A percentile compares a stretch with the other conserved stretches of the same genome.
phyloP scores from a whole-genome alignment of 2,888 invertebrate genomes.

The Tachystola acroxantha region DNA sequence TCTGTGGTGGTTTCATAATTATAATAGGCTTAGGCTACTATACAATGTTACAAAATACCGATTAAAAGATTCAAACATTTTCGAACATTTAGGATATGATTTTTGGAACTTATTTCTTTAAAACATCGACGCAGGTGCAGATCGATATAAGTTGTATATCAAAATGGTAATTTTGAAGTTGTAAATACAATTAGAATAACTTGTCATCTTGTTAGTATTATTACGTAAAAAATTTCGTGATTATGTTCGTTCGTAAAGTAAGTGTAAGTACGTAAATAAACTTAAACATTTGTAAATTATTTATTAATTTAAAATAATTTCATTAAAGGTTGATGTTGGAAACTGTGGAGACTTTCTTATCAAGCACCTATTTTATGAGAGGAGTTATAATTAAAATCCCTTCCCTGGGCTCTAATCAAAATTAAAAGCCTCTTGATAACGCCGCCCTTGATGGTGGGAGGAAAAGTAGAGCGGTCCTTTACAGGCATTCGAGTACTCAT shows the following conservation, averaged over 20 bases:
- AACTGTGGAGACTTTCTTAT: constrained; percentile 21
- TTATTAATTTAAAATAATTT: constrained; percentile 44
- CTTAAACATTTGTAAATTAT: constrained; percentile 33
- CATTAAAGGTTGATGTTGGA: constrained; percentile 60
- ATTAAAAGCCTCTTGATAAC: constrained; percentile 4
- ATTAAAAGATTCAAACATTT: too few species aligned
- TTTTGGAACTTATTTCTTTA: too few species aligned
- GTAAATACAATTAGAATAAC: too few species aligned
- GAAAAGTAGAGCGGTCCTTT: background rate
- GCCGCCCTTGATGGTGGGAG: background rate
- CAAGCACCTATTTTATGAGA: constrained; percentile 11
- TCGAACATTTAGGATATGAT: too few species aligned
- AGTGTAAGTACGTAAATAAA: background rate
- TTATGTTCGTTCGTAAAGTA: constrained; percentile 1
- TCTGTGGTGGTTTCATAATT: too few species aligned
- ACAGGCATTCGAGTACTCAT: background rate
- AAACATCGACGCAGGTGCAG: too few species aligned
- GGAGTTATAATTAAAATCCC: constrained; percentile 9
- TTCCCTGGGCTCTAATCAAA: constrained; percentile 3
- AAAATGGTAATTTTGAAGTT: too few species aligned
- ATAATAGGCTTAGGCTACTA: too few species aligned
- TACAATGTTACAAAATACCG: too few species aligned
- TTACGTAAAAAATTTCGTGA: background rate
- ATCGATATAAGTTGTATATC: too few species aligned
- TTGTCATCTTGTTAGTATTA: background rate